Base-by-base conservation (phyloP, 2,888 invertebrate species). In the Rhingia campestris region DNA sequence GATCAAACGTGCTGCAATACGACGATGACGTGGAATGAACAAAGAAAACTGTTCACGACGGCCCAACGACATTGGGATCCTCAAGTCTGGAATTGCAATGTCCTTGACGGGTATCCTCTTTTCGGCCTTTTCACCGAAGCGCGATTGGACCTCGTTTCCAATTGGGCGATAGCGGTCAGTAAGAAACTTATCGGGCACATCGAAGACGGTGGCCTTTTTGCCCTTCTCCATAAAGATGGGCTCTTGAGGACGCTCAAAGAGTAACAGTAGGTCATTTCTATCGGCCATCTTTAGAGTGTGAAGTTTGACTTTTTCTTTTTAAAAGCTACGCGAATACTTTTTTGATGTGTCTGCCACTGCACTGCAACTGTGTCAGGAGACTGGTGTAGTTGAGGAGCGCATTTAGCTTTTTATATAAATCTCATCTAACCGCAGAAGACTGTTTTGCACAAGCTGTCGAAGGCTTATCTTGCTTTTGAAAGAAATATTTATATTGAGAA, bases 181-280 rank as follows among this genome's bases (percentile, higher is more conserved):
- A 90, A 93, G 92, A 88, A 93, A 94, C 80, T 92, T 92, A 3
- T 92, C 89, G 0, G 95, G 94, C 0, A 94, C 89, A 72, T 94
- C 92, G 87, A 94, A 94, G 63, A 93, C 92, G 0, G 92, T 88
- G 45, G 92, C 92, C 0, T 92, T 91, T 0, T 93, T 93, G 49
- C 49, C 49, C 9, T 49, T 49, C 4, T 49, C 49, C 49, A 95
- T 93, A 90, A 95, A 95, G 81, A 94, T 93, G 0, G 95, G 95
- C 90, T 95, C 95, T 84, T 93, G 92, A 5, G 95, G 95, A 56
- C 95, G 93, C 88, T 95, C 94, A 91, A 94, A 95, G 87, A 95
- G 93, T 86, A 94, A 90, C 86, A 94, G 89, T 47, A 94, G 89
- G 87, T 94, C 92, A 6, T 92, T 89, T 87, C 92, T 93, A 22